Base-by-base conservation (phyloP, 2,113 vertebrate genomes). In the Limanda limanda region DNA sequence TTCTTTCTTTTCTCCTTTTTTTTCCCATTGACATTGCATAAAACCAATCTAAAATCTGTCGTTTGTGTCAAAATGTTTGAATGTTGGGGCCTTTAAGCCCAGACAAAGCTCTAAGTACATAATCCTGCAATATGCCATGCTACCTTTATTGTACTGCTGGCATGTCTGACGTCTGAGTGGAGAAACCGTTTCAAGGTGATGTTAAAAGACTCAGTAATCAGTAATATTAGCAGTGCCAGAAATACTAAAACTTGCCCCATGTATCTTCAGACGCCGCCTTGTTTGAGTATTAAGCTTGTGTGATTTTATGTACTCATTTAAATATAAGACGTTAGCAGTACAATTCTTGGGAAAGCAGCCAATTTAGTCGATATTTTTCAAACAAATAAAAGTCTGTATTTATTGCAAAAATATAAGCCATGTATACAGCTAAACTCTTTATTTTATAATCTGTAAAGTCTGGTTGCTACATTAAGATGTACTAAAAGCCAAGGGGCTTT, bases 31-130 rank as follows among this genome's bases (percentile, higher is more conserved):
- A 71, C 5, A 3, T 76, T 40, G 5, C 11, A 24, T 45, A 64
- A 52, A 61, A 59, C 24, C 40, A 7, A 31, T 56, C 64, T 45
- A 23, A 77, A 66, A 55, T 54, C 20, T 14, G 7, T 63, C 35
- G 71, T 70, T 79, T 62, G 10, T 60, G 11, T 60, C 21, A 58
- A 57, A 76, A 74, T 71, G 58, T 78, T 62, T n/a, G 12, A 67
- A 56, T 63, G 21, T n/a, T n/a, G n/a, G n/a, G n/a, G n/a, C n/a
- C 37, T 68, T 62, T 25, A 74, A 86, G 66, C 70, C 66, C 20
- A 42, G 35, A 71, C 18, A 78, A 78, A 62, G 47, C 17, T 72
- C 14, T 13, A n/a, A 60, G 27, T 48, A 42, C 23, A 52, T 80
- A 61, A 78, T 75, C 66, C 66, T 27, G 14, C 37, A 68, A 68